Percentiles rank a stretch among this genome's conserved stretches.
Conservation (phyloP, 2,113 vertebrate genomes). For the Festucalex cinctus region DNA sequence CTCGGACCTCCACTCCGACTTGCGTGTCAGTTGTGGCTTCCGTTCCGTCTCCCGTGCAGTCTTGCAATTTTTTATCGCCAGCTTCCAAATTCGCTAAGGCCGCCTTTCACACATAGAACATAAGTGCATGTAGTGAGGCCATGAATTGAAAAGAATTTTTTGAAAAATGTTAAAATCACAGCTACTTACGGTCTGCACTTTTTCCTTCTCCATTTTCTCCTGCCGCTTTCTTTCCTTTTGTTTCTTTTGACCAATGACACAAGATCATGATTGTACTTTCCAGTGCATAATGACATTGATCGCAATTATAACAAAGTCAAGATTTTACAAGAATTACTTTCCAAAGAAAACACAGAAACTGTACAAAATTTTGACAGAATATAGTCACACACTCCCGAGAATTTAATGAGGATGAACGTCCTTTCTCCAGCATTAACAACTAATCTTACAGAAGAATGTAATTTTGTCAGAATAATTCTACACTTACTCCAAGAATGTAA, state of each 20-base stretch:
- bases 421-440: too few relatives aligned
- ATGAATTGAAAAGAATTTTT: background rate
- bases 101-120: slow-evolving; percentile 25
- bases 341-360: too few relatives aligned
- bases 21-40: too few relatives aligned
- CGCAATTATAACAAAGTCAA: too few relatives aligned
- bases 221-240: slow-evolving; percentile 52
- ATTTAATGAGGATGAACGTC: too few relatives aligned
- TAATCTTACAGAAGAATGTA: too few relatives aligned
- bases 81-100: background rate
- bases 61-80: background rate
- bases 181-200: slow-evolving; percentile 25
- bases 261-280: background rate
- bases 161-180: background rate
- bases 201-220: slow-evolving; percentile 52
- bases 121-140: too few relatives aligned
- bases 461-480: too few relatives aligned
- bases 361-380: too few relatives aligned
- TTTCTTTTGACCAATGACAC: slow-evolving; percentile 38
- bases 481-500: too few relatives aligned
- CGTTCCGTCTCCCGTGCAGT: background rate
- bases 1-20: background rate
- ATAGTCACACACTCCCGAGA: too few relatives aligned
- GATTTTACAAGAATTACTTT: too few relatives aligned
- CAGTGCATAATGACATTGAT: background rate